Percentiles rank a stretch among this genome's conserved stretches.
These are phyloP conservation scores for Ormyrus pomaceus DNA, from an alignment of 2,888 invertebrate species.

Conservation along the genomic window DNA sequence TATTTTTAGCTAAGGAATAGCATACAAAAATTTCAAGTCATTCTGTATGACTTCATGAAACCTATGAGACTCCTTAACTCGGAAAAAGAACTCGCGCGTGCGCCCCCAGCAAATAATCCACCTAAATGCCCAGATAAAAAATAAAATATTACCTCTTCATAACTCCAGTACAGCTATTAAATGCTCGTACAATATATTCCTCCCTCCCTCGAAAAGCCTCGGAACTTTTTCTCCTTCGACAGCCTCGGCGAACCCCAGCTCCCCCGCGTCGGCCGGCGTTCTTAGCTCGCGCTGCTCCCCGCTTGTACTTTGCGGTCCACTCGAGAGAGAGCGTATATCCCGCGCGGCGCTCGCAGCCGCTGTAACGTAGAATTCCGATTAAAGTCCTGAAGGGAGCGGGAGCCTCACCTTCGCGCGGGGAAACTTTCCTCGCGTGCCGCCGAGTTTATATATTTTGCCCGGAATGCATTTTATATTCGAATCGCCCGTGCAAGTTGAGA, in stretches of 20 bases:
- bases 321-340: constrained; percentile 54
- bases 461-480: constrained; percentile 32
- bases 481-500: constrained; percentile 16
- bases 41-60: too few relatives aligned
- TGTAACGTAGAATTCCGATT: constrained; percentile 34
- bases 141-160: neutral
- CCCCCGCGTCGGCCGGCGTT: neutral
- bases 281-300: constrained; percentile 21
- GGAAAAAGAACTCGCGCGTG: too few relatives aligned
- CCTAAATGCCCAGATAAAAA: neutral
- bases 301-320: constrained; percentile 61
- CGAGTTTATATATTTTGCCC: neutral
- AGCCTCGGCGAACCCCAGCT: neutral
- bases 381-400: neutral
- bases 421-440: constrained; percentile 5
- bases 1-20: too few relatives aligned
- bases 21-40: too few relatives aligned
- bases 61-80: too few relatives aligned
- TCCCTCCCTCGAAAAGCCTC: neutral
- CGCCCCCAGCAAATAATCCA: too few relatives aligned
- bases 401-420: neutral
- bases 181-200: neutral
- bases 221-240: neutral
- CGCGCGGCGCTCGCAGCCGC: neutral
- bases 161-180: neutral